phyloP scores from a whole-genome alignment of 2,113 vertebrate genomes.

The Macroglossus sobrinus region DNA sequence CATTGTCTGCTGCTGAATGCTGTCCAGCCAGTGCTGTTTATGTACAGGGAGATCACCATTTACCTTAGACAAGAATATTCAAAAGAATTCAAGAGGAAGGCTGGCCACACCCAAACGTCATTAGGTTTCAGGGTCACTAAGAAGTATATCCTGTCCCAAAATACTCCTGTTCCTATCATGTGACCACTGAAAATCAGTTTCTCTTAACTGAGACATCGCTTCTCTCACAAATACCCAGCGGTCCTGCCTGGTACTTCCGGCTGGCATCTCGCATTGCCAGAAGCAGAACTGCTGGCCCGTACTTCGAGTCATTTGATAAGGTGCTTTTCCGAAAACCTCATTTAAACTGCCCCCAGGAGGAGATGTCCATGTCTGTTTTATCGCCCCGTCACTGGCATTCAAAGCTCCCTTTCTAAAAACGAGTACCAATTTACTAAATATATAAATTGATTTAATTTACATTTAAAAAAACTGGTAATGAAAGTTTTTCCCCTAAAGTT shows the following conservation, averaged over 20 bases:
- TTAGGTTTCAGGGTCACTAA: background rate
- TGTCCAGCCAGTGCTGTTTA: background rate
- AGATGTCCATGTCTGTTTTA: rapidly evolving
- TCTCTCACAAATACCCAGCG: background rate
- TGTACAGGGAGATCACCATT: background rate
- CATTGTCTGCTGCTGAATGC: background rate
- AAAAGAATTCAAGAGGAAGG: background rate
- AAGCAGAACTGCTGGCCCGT: background rate
- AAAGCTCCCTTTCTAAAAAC: background rate
- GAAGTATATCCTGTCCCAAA: background rate
- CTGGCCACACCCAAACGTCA: background rate
- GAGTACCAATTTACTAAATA: background rate
- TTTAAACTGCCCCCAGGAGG: background rate
- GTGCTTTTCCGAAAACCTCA: background rate
- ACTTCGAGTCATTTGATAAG: background rate
- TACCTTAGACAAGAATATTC: background rate
- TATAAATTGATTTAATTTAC: background rate
- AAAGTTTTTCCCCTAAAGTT: background rate
- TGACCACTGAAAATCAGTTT: background rate
- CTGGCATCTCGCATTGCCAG: background rate
- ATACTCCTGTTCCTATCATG: background rate
- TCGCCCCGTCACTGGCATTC: background rate
- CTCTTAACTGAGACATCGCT: background rate
- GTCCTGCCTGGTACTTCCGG: background rate
- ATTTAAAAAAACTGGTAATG: background rate